Base-by-base conservation (phyloP, 2,888 invertebrate genomes). In the Acanthosepion esculentum region DNA sequence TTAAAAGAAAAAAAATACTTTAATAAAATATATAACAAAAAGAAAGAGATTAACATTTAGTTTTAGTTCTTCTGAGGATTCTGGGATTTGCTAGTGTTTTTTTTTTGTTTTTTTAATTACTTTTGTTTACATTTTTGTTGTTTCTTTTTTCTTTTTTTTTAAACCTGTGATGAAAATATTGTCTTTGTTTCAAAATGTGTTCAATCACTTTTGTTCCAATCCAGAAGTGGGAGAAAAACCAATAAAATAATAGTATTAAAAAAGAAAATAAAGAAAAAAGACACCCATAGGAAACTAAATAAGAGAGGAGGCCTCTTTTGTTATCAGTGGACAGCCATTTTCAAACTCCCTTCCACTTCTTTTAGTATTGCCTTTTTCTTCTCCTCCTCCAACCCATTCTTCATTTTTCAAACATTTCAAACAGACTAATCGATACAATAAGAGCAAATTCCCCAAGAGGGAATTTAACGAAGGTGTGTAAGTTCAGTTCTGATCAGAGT, bases 381-480 rank as follows among this genome's bases (percentile, higher is more conserved):
- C 78, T 29, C n/a, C 29, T 29, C 7, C 78, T 15, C 2, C n/a
- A 12, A 12, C n/a, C n/a, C 78, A 10, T n/a, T 78, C 12, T 15
- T n/a, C 78, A 78, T 33, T 15, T n/a, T 78, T 33, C 78, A 78
- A 78, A 78, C 78, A 78, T 78, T 78, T 78, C 12, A 78, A 78
- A 78, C 26, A 78, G 29, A 78, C 10, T 33, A 78, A 78, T n/a
- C 78, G 78, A 78, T 78, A 78, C 78, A 78, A 78, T n/a, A 33
- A n/a, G 78, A 78, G 64, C 20, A n/a, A 78, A 78, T n/a, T 78
- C 15, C 78, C 78, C n/a, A 23, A 33, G 78, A 15, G 78, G 78
- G 78, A n/a, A 78, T n/a, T 78, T 78, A n/a, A 78, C n/a, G 78
- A 78, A n/a, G 78, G n/a, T 78, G 78, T 33, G n/a, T n/a, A n/a